Base-by-base conservation (phyloP, 2,113 vertebrate species). In the Egretta garzetta region DNA sequence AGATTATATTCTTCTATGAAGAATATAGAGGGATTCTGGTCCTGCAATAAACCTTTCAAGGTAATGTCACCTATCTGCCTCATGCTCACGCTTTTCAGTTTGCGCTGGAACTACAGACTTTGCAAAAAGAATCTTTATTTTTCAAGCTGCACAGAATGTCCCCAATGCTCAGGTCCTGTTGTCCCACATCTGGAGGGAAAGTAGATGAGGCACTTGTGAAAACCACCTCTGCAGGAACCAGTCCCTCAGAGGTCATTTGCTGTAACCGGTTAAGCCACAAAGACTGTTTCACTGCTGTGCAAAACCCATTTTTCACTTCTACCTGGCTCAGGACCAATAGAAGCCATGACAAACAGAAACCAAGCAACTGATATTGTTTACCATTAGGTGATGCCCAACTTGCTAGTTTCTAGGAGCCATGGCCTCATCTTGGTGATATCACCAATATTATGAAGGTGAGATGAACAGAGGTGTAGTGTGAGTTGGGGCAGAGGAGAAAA, bases 61-160 rank as follows among this genome's bases (percentile, higher is more conserved):
- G 23, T 19, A 3, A 1, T 24, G 11, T 23, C 59, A 63, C 49
- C 47, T 26, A 33, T 47, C 23, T 35, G 11, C 8, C 64, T 91
- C 28, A n/a, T 0, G 0, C 6, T 84, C 2, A 0, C 33, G 19
- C 15, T 63, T 8, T 91, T 86, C 39, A 80, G 9, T 14, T 74
- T 93, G 17, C 16, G 4, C 20, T 24, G 12, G 15, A 74, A 12
- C 16, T 66, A 84, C 13, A 89, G 75, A 85, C 11, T 17, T 89
- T 35, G 55, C n/a, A 23, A 80, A 91, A 87, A 93, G 2, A 86
- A 12, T 27, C 8, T 59, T 59, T 28, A 8, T 22, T 30, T 91
- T 93, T 60, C 22, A 63, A 82, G 30, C 39, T 52, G 39, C 16
- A 45, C 16, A 53, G 12, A 74, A 70, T 28, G 8, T 26, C 21